Conservation (phyloP, 2,888 invertebrate genomes). For the Adela reaumurella region DNA sequence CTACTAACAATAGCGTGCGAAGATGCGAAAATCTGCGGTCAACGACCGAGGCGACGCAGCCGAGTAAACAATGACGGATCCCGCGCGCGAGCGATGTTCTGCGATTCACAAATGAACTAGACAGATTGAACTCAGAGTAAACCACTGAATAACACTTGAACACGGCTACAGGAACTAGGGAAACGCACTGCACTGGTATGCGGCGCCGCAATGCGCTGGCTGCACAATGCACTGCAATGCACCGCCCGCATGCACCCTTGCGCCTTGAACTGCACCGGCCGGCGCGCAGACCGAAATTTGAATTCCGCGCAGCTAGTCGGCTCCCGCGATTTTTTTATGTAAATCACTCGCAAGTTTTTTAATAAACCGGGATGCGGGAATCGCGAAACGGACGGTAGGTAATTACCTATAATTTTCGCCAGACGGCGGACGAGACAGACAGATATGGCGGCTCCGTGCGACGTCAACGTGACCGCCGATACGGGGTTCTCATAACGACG, state of each 20-base stretch:
- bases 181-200: background rate
- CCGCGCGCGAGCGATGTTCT: constrained; percentile 8
- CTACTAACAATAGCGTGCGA: constrained; percentile 31
- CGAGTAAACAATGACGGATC: constrained; percentile 42
- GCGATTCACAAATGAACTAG: background rate
- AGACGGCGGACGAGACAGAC: constrained; percentile 60
- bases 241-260: background rate
- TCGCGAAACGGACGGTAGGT: constrained; percentile 26
- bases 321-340: background rate
- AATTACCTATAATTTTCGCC: constrained; percentile 61
- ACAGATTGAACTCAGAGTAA: background rate
- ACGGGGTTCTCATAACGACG: constrained; percentile 77
- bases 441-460: constrained; percentile 67
- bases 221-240: background rate
- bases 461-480: constrained; percentile 67
- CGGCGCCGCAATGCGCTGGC: background rate
- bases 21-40: constrained; percentile 53
- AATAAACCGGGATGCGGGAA: background rate
- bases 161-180: background rate
- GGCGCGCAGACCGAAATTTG: background rate
- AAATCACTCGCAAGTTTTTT: background rate
- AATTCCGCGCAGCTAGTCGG: background rate
- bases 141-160: background rate
- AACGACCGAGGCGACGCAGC: constrained; percentile 56
- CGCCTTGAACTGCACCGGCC: background rate